These are phyloP conservation scores for Tetanocera ferruginea DNA, from an alignment of 2,888 invertebrate genomes.

Conservation along the genomic window DNA sequence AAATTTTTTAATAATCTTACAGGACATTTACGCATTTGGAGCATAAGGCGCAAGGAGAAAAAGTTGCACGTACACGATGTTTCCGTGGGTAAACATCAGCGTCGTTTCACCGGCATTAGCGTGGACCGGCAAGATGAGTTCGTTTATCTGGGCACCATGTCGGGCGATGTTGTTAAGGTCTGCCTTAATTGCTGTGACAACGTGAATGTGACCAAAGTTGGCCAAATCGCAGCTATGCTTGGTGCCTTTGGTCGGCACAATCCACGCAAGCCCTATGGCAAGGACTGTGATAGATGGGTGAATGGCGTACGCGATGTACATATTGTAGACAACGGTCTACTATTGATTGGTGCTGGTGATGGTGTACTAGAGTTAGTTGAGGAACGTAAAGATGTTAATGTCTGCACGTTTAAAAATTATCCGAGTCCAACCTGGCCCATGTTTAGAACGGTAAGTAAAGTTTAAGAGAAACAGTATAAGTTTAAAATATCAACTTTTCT, in stretches of 20 bases:
- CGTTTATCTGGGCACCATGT: slow-evolving; percentile 90
- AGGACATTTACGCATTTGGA: slow-evolving; percentile 83
- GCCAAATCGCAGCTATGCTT: slow-evolving; percentile 68
- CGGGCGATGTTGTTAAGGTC: slow-evolving; percentile 73
- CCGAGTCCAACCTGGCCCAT: slow-evolving; percentile 73
- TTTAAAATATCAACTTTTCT: not conserved
- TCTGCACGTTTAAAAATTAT: slow-evolving; percentile 63
- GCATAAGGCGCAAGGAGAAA: slow-evolving; percentile 77
- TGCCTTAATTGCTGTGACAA: slow-evolving; percentile 68
- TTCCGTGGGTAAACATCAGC: slow-evolving; percentile 81
- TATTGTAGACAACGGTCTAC: slow-evolving; percentile 74
- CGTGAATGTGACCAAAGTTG: slow-evolving; percentile 55
- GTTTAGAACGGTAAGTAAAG: slow-evolving; percentile 71
- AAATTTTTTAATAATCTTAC: too few species aligned
- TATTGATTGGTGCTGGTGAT: slow-evolving; percentile 88
- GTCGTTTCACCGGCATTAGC: slow-evolving; percentile 81
- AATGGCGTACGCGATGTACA: slow-evolving; percentile 75
- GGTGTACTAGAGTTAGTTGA: slow-evolving; percentile 83
- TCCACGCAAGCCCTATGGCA: slow-evolving; percentile 64
- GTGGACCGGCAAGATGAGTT: slow-evolving; percentile 79
- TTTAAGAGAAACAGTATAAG: not conserved
- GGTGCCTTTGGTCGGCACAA: slow-evolving; percentile 72
- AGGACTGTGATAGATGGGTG: slow-evolving; percentile 67
- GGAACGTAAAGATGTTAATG: slow-evolving; percentile 71
- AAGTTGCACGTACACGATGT: slow-evolving; percentile 82